These are phyloP conservation scores for Bujurquina vittata DNA, from an alignment of 2,113 vertebrate species.

Conservation along the genomic window DNA sequence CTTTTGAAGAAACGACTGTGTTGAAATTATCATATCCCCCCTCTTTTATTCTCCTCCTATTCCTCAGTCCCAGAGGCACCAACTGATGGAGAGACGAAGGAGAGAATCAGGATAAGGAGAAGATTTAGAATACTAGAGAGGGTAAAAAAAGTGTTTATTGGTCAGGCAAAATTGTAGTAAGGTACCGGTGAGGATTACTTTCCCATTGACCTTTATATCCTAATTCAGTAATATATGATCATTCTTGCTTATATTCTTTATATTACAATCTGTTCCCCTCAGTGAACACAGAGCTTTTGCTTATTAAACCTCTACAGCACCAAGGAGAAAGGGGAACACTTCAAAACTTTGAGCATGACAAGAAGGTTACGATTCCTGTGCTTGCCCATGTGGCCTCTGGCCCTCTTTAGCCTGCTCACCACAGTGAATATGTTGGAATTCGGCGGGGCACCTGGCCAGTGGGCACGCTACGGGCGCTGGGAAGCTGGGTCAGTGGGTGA, in stretches of 20 bases:
- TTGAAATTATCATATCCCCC: slow-evolving; percentile 52
- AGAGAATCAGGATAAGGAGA: slow-evolving; percentile 77
- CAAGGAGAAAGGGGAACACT: slow-evolving; percentile 16
- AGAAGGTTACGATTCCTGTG: slow-evolving; percentile 62
- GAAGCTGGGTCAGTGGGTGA: slow-evolving; percentile 87
- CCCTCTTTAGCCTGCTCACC: slow-evolving; percentile 62
- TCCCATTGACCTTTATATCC: slow-evolving; percentile 8
- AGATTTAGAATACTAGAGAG: slow-evolving; percentile 51
- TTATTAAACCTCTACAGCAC: not conserved
- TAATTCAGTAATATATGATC: not conserved
- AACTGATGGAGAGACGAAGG: slow-evolving; percentile 78
- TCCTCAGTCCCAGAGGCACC: slow-evolving; percentile 61
- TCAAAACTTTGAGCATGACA: slow-evolving; percentile 61
- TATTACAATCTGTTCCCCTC: slow-evolving; percentile 1
- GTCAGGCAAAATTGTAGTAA: slow-evolving; percentile 31
- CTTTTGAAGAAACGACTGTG: slow-evolving; percentile 54
- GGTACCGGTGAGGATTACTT: slow-evolving; percentile 31
- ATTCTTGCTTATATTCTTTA: slow-evolving; percentile 22
- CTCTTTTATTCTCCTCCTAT: slow-evolving; percentile 38
- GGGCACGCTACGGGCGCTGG: slow-evolving; percentile 92
- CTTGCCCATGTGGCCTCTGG: slow-evolving; percentile 73
- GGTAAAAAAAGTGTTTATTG: slow-evolving; percentile 55
- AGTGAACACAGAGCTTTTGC: slow-evolving; percentile 1
- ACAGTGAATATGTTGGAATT: slow-evolving; percentile 84
- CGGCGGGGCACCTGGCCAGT: slow-evolving; percentile 89